phyloP scores from a whole-genome alignment of 2,113 vertebrate genomes.

The Labeo rohita region DNA sequence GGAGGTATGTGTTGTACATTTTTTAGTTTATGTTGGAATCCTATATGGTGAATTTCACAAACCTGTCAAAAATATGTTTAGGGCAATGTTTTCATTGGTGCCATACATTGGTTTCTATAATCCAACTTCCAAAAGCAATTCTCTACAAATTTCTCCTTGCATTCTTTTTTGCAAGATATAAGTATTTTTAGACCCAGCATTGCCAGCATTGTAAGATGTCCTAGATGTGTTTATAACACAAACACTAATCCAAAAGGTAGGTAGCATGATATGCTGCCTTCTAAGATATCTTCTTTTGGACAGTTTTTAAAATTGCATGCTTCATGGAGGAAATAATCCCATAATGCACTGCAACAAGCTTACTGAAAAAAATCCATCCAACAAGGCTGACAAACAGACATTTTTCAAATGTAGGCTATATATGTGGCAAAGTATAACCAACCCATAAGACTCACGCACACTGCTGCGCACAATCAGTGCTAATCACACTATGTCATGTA shows the following conservation, averaged over 20 bases:
- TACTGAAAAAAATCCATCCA: not conserved
- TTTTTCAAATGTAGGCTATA: conserved; percentile 1
- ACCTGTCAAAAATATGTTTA: not conserved
- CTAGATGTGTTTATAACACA: conserved; percentile 9
- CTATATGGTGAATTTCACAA: not conserved
- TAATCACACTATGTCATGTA: not conserved
- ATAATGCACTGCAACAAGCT: conserved; percentile 19
- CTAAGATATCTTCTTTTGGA: not conserved
- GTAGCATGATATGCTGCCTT: not conserved
- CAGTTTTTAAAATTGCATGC: not conserved
- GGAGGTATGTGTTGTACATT: not conserved
- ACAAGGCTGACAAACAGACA: not conserved
- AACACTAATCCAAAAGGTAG: conserved; percentile 8
- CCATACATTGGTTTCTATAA: too few species aligned
- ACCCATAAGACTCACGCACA: not conserved
- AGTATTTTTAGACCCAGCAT: not conserved
- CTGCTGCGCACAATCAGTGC: not conserved
- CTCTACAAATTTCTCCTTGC: not conserved
- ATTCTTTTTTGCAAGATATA: not conserved
- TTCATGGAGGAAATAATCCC: conserved; percentile 24
- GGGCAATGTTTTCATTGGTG: too few species aligned
- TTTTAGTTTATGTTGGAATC: not conserved
- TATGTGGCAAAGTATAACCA: not conserved
- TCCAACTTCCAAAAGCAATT: not conserved
- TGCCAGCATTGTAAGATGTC: not conserved